phyloP scores from a whole-genome alignment of 2,113 vertebrate species.

The Misgurnus anguillicaudatus region DNA sequence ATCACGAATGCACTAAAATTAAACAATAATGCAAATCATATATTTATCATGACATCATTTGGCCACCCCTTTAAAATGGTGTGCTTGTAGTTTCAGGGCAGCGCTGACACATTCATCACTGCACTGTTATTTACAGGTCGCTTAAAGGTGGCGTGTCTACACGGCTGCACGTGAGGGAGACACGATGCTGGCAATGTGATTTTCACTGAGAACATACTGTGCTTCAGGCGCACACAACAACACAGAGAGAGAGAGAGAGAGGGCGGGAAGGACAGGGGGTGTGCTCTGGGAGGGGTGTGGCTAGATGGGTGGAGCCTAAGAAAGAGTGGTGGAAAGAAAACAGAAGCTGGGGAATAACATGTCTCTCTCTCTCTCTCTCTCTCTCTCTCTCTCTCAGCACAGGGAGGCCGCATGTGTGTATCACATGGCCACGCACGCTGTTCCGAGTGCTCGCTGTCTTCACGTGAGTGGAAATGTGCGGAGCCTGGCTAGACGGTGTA shows the following conservation, averaged over 20 bases:
- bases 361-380: constrained; percentile 10
- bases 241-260: constrained; percentile 4
- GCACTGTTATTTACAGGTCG: neutral
- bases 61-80: too few species aligned
- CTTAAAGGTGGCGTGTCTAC: too few species aligned
- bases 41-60: too few species aligned
- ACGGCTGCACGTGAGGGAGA: constrained; percentile 61
- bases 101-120: neutral
- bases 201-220: constrained; percentile 65
- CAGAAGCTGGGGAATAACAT: neutral
- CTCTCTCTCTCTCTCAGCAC: constrained; percentile 54
- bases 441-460: constrained; percentile 46
- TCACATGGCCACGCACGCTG: constrained; percentile 69
- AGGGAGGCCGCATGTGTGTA: constrained; percentile 67
- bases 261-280: neutral
- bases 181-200: constrained; percentile 70
- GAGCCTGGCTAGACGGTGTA: neutral
- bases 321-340: constrained; percentile 12
- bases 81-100: too few species aligned
- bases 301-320: neutral
- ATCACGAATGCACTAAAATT: too few species aligned
- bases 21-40: too few species aligned
- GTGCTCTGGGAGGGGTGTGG: neutral
- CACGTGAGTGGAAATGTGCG: constrained; percentile 63
- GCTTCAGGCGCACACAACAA: constrained; percentile 10